Evolutionary conservation across 2,797 vertebrate genomes (phyloP), one percentile per base, ranked within the genome.

Genomic region (Mareca strepera): DNA sequence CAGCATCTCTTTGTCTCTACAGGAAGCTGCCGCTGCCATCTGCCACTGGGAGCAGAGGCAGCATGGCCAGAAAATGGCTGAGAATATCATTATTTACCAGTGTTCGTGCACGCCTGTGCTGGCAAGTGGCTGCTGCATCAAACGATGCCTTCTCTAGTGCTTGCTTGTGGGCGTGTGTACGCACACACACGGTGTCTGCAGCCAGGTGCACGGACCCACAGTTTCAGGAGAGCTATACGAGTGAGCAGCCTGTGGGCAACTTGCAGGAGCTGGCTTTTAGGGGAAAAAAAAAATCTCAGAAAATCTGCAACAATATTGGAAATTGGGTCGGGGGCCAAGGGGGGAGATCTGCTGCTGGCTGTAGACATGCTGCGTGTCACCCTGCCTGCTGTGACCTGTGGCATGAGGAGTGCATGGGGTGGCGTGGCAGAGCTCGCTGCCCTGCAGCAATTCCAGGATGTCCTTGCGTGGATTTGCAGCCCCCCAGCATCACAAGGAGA

Each of bases 21-120:
- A 17, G 89, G 94, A 90, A 48, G 33, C 87, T 60, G 87, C 95
- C 29, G 1, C 9, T 66, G 90, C 92, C 92, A 92, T 94, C 96
- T 96, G 96, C 70, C 91, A 94, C 83, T 26, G 93, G 90, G 81
- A 95, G 76, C 92, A 26, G 62, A 41, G 96, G 86, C 89, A 66
- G 93, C 75, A 12, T 21, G 92, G 90, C 91, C 94, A 79, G 93
- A 87, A 68, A 75, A 70, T 60, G 83, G 91, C 96, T 83, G 91
- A 66, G 90, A 28, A 18, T 44, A 7, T 68, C 29, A 37, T 90
- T 88, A 76, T 94, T 90, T 62, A 2, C 86, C 33, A 35, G 89
- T 12, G 39, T 28, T 21, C 29, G 35, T 21, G 16, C 11, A 12
- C 81, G 86, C n/a, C 88, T 20, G 43, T 9, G 67, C 41, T 82